Evolutionary conservation across 2,113 vertebrate genomes (phyloP).

Genomic region (Myiopsitta monachus): DNA sequence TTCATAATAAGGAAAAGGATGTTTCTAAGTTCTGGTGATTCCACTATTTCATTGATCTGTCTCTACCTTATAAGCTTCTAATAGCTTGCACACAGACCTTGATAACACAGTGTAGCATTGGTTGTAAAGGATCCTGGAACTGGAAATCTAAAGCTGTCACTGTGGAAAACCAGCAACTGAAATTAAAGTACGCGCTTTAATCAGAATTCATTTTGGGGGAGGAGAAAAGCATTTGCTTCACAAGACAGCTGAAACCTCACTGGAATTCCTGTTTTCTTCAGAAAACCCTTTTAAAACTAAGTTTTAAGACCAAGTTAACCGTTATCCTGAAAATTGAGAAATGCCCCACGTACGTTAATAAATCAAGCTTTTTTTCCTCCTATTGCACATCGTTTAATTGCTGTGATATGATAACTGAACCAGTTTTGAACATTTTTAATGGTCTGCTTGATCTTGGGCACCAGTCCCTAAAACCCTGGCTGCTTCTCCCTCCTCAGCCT

Average conservation of each 20-base stretch:
- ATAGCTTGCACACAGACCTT: neutral
- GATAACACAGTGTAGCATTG: neutral
- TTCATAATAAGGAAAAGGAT: neutral
- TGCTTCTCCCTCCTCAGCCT: neutral
- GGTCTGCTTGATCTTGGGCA: neutral
- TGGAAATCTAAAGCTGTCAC: neutral
- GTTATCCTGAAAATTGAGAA: neutral
- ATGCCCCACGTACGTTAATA: neutral
- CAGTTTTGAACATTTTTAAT: neutral
- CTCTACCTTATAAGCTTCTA: neutral
- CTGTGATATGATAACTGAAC: rapidly evolving
- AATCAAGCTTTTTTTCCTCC: neutral
- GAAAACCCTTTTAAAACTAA: neutral
- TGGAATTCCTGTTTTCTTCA: neutral
- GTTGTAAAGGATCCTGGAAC: neutral
- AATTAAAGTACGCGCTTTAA: neutral
- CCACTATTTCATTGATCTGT: neutral
- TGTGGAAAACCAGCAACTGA: neutral
- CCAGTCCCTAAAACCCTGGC: neutral
- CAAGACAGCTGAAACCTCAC: neutral
- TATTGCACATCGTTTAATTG: rapidly evolving
- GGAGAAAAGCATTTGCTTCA: neutral
- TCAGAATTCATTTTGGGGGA: neutral
- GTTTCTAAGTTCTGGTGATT: neutral
- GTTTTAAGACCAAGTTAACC: neutral